These are phyloP conservation scores for Crotalus adamanteus DNA, from an alignment of 2,797 vertebrate genomes.

Conservation along the genomic window DNA sequence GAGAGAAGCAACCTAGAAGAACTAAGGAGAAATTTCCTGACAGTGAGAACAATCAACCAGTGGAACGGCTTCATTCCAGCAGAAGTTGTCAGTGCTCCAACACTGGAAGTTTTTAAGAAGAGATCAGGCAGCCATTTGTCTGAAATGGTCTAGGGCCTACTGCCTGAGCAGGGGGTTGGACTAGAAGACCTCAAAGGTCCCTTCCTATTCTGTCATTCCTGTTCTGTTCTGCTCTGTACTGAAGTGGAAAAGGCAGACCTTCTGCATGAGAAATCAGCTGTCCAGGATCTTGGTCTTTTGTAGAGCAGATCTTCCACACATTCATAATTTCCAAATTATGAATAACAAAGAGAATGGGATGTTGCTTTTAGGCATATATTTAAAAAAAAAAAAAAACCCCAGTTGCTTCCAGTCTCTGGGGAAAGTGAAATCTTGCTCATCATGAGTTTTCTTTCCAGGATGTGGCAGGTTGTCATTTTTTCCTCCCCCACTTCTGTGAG, in stretches of 20 bases:
- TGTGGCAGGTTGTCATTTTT: not conserved
- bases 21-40: not conserved
- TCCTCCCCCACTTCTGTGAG: not conserved
- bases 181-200: not conserved
- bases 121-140: not conserved
- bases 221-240: not conserved
- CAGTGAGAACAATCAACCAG: not conserved
- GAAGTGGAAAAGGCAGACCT: not conserved
- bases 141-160: not conserved
- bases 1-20: too few species aligned
- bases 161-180: not conserved
- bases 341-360: not conserved
- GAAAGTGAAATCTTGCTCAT: not conserved
- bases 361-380: not conserved
- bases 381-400: not conserved
- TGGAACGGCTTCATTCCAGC: not conserved
- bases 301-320: not conserved
- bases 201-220: not conserved
- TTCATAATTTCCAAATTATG: not conserved
- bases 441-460: not conserved
- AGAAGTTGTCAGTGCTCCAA: not conserved
- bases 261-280: not conserved
- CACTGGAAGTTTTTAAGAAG: not conserved
- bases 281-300: not conserved
- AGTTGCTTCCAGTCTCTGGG: not conserved